Evolutionary conservation across 2,888 invertebrate species (phyloP).

Genomic region (Temnothorax ravouxi): DNA sequence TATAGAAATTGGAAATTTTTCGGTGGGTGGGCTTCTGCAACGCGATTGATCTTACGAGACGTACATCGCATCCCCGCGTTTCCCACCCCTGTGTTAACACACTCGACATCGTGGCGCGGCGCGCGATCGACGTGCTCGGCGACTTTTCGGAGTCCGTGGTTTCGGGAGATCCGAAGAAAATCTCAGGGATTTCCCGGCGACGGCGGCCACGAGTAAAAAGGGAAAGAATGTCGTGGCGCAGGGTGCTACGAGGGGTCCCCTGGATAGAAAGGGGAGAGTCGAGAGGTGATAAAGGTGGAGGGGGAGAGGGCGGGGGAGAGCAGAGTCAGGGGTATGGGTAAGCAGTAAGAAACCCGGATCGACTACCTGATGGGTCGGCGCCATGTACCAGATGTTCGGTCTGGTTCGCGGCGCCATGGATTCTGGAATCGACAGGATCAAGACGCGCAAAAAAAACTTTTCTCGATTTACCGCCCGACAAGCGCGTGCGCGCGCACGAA

Average conservation of each 20-base stretch:
- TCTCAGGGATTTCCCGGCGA: constrained; percentile 72
- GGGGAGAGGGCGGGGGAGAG: not conserved
- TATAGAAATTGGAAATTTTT: constrained; percentile 44
- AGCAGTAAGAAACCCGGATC: constrained; percentile 74
- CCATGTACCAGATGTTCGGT: constrained; percentile 74
- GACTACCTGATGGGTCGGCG: constrained; percentile 71
- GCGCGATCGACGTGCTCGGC: constrained; percentile 62
- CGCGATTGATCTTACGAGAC: constrained; percentile 66
- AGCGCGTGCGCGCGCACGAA: not conserved
- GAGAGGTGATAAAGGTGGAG: not conserved
- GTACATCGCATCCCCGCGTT: constrained; percentile 56
- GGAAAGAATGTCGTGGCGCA: constrained; percentile 72
- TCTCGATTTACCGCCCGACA: constrained; percentile 70
- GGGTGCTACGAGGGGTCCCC: not conserved
- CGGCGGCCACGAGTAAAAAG: constrained; percentile 66
- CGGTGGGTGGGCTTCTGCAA: not conserved
- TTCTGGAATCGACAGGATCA: constrained; percentile 71
- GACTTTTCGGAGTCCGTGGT: constrained; percentile 70
- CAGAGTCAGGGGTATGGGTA: constrained; percentile 47
- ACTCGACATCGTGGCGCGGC: constrained; percentile 43
- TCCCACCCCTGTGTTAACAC: constrained; percentile 58
- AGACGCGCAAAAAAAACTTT: constrained; percentile 61
- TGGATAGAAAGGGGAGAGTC: not conserved
- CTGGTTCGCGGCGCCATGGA: constrained; percentile 65
- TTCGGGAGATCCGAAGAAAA: constrained; percentile 70